These are phyloP conservation scores for Sebastes vulpes DNA, from an alignment of 2,797 vertebrate species.

Conservation along the genomic window DNA sequence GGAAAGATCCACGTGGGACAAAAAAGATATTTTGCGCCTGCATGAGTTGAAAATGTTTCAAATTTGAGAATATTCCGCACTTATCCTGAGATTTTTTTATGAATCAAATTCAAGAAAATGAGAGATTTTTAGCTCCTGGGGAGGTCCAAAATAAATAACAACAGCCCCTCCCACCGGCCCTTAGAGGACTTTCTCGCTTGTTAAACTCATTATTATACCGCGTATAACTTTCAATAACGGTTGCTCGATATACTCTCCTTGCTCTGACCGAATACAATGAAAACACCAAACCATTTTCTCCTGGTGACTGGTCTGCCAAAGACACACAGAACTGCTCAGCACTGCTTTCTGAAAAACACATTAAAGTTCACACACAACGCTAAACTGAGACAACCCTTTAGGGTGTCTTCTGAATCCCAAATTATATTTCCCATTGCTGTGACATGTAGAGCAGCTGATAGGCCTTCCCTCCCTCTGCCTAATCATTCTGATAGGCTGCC, in stretches of 20 bases:
- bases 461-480: slow-evolving; percentile 38
- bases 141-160: too few species aligned
- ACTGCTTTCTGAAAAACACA: slow-evolving; percentile 6
- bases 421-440: slow-evolving; percentile 24
- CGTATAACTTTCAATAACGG: background rate
- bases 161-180: too few species aligned
- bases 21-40: too few species aligned
- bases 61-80: too few species aligned
- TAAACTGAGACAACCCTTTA: slow-evolving; percentile 8
- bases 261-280: rapidly evolving
- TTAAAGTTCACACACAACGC: slow-evolving; percentile 9
- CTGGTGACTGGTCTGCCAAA: background rate
- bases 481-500: slow-evolving; percentile 72
- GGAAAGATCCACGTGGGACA: too few species aligned
- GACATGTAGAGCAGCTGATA: slow-evolving; percentile 39
- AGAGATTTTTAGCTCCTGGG: too few species aligned
- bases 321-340: background rate
- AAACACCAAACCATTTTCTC: background rate
- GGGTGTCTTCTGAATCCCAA: slow-evolving; percentile 1
- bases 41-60: too few species aligned
- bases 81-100: too few species aligned
- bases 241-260: background rate
- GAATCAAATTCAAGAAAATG: too few species aligned
- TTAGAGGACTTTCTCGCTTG: too few species aligned
- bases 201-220: background rate